Percentiles rank a stretch among this genome's conserved stretches.
These are phyloP conservation scores for Papilio elwesi DNA, from an alignment of 2,888 invertebrate genomes.

Conservation along the genomic window DNA sequence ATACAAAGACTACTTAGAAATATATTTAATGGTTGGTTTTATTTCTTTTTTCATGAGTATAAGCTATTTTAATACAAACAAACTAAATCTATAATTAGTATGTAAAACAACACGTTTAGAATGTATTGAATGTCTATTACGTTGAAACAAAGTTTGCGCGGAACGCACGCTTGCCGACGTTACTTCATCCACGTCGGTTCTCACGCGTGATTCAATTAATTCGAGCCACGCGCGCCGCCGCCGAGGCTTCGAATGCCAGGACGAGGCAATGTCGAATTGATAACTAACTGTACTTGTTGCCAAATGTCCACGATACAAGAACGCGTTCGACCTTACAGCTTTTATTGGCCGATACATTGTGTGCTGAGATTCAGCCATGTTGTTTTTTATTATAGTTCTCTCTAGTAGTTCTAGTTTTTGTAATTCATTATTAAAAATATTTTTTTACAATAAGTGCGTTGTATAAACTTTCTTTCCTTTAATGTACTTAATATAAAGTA, in stretches of 20 bases:
- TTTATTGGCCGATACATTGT: conserved; percentile 14
- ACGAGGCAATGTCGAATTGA: conserved; percentile 77
- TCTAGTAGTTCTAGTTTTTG: too few species aligned
- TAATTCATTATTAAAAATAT: too few species aligned
- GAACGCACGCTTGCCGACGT: conserved; percentile 55
- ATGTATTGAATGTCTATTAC: conserved; percentile 3
- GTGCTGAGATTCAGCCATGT: not conserved
- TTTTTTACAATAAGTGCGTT: too few species aligned
- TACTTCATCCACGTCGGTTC: conserved; percentile 66
- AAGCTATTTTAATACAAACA: not conserved
- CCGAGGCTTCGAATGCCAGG: conserved; percentile 67
- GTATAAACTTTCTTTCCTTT: too few species aligned
- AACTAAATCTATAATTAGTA: not conserved
- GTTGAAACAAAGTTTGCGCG: not conserved
- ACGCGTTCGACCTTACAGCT: conserved; percentile 48
- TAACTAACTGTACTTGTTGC: conserved; percentile 77
- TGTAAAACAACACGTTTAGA: not conserved
- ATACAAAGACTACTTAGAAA: too few species aligned
- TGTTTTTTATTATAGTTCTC: not conserved
- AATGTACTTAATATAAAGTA: too few species aligned
- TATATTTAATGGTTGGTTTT: too few species aligned
- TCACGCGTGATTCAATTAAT: conserved; percentile 70
- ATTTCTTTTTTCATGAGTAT: not conserved
- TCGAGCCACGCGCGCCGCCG: conserved; percentile 65
- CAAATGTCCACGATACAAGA: conserved; percentile 65